Evolutionary conservation across 30 jellyfish, hydroid and myxozoan genomes (phyloP).

Genomic region (Aurelia coerulea): DNA sequence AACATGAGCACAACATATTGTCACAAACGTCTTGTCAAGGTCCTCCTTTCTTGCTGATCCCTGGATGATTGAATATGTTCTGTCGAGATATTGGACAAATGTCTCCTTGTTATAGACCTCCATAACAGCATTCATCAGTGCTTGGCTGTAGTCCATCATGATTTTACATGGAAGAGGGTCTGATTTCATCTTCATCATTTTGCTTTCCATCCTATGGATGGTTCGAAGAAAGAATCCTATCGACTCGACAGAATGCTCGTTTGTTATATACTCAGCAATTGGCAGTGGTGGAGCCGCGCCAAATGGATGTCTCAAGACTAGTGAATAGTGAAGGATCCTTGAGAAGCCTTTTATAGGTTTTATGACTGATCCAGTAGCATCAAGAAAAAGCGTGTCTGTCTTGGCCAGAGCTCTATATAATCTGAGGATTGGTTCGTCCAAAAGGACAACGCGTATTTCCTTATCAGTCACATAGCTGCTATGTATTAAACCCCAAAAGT

Average conservation of each 20-base stretch:
- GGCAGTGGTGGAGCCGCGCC: constrained; percentile 52
- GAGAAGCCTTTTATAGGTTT: constrained; percentile 22
- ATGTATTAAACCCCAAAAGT: constrained; percentile 27
- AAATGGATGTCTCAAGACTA: constrained; percentile 30
- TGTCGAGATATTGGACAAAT: constrained; percentile 12
- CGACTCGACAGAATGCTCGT: constrained; percentile 29
- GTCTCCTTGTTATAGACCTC: constrained; percentile 25
- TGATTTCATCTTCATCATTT: not conserved
- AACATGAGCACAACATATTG: constrained; percentile 16
- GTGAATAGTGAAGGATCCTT: constrained; percentile 17
- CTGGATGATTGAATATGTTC: constrained; percentile 1
- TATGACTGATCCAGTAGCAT: constrained; percentile 42
- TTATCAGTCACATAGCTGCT: constrained; percentile 23
- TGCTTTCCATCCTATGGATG: not conserved
- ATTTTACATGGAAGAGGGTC: constrained; percentile 13
- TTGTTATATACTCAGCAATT: constrained; percentile 32
- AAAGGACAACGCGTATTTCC: constrained; percentile 37
- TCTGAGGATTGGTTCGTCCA: constrained; percentile 32
- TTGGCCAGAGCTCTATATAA: not conserved
- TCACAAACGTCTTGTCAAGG: not conserved
- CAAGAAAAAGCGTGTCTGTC: constrained; percentile 27
- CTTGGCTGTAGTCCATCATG: constrained; percentile 28
- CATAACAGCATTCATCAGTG: constrained; percentile 9
- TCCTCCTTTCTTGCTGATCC: constrained; percentile 14
- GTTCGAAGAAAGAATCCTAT: constrained; percentile 5